Evolutionary conservation across 2,888 invertebrate species (phyloP).

Genomic region (Apeira syringaria): DNA sequence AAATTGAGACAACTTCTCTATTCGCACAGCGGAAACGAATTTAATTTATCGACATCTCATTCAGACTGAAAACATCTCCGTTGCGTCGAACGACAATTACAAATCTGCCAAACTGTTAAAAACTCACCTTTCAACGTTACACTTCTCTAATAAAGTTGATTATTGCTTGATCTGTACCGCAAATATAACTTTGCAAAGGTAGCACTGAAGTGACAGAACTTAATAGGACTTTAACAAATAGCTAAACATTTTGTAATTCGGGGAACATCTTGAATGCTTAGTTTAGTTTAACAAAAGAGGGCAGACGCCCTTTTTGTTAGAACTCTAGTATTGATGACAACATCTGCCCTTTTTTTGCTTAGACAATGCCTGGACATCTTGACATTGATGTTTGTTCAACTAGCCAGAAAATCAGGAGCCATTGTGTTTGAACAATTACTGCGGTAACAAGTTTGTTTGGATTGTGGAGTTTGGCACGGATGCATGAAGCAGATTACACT

Average conservation of each 20-base stretch:
- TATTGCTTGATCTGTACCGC: conserved; percentile 21
- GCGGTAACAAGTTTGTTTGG: conserved; percentile 63
- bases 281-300: conserved; percentile 71
- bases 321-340: conserved; percentile 62
- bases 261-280: conserved; percentile 74
- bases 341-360: conserved; percentile 75
- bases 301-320: conserved; percentile 62
- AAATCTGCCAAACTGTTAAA: conserved; percentile 39
- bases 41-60: conserved; percentile 81
- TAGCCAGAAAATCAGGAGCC: conserved; percentile 78
- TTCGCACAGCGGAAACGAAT: conserved; percentile 78
- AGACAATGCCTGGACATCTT: conserved; percentile 57
- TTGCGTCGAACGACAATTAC: conserved; percentile 75
- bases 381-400: conserved; percentile 79
- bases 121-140: conserved; percentile 33
- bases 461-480: conserved; percentile 49
- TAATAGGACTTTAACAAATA: conserved; percentile 82
- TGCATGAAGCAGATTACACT: conserved; percentile 44
- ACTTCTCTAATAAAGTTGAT: conserved; percentile 28
- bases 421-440: conserved; percentile 58
- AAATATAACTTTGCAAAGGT: conserved; percentile 42
- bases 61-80: conserved; percentile 65
- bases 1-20: conserved; percentile 78
- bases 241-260: conserved; percentile 81
- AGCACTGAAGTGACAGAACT: conserved; percentile 72